Conservation (phyloP, 1,140 invertebrate genomes). For the Halesus radiatus region DNA sequence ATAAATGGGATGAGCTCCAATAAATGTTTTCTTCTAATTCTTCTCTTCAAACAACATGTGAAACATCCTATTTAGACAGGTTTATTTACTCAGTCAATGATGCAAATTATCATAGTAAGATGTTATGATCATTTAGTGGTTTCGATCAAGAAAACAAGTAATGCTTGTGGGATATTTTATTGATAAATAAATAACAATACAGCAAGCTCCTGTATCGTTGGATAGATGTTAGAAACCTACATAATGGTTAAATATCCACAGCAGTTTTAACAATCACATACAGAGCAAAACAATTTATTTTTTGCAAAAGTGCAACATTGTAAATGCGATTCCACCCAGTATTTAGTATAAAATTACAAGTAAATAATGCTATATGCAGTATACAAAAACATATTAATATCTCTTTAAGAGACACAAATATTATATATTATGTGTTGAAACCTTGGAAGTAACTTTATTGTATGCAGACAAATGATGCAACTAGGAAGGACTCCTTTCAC, state of each 20-base stretch:
- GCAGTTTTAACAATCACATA: conserved; percentile 37
- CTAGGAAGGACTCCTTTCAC: not conserved
- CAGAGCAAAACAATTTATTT: conserved; percentile 19
- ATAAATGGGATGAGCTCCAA: conserved; percentile 5
- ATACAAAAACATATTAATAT: conserved; percentile 16
- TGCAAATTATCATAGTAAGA: not conserved
- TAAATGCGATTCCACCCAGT: conserved; percentile 23
- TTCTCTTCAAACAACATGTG: too few relatives aligned
- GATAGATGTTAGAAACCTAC: conserved; percentile 28
- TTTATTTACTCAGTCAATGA: not conserved
- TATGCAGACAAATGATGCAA: not conserved
- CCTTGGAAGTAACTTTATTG: conserved; percentile 9
- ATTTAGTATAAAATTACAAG: conserved; percentile 36
- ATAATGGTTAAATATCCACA: conserved; percentile 15
- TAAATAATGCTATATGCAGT: conserved; percentile 35
- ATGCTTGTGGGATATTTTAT: conserved; percentile 49
- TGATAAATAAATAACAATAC: conserved; percentile 53
- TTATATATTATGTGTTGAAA: conserved; percentile 2
- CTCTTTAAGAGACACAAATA: conserved; percentile 18
- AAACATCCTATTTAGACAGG: too few relatives aligned
- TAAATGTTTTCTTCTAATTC: too few relatives aligned
- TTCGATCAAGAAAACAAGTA: not conserved
- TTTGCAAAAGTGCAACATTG: conserved; percentile 9
- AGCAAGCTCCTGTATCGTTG: conserved; percentile 28
- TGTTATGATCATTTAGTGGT: not conserved